Evolutionary conservation across 2,113 vertebrate species (phyloP).

Genomic region (Pteropus alecto): DNA sequence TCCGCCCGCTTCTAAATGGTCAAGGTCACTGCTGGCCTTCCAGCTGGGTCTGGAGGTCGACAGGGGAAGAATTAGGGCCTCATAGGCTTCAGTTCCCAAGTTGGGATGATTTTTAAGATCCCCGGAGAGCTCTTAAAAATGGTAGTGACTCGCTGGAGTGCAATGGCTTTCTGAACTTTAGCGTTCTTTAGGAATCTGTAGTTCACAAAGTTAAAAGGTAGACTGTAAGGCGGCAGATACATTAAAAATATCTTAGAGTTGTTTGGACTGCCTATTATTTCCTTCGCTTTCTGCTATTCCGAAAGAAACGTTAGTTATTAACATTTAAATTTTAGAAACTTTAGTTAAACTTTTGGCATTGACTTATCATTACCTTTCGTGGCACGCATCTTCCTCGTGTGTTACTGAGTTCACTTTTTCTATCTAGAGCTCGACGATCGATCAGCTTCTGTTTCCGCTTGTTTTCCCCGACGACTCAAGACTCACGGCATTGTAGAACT

Average conservation of each 20-base stretch:
- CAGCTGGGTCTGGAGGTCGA: background rate
- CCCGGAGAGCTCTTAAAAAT: background rate
- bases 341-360: background rate
- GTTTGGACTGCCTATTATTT: background rate
- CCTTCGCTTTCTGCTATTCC: background rate
- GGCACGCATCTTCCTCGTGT: background rate
- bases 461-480: background rate
- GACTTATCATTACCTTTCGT: fast-evolving
- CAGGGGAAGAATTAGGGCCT: background rate
- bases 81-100: background rate
- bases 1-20: background rate
- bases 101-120: background rate
- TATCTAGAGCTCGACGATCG: background rate
- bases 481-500: background rate
- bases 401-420: background rate
- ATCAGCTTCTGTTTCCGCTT: background rate
- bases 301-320: background rate
- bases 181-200: background rate
- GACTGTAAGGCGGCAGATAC: too few relatives aligned
- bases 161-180: background rate
- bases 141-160: background rate
- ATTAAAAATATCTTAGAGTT: background rate
- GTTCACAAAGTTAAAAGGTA: background rate
- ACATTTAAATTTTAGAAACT: background rate
- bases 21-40: background rate